These are phyloP conservation scores for Oostethus manadensis DNA, from an alignment of 2,113 vertebrate genomes.

Conservation along the genomic window DNA sequence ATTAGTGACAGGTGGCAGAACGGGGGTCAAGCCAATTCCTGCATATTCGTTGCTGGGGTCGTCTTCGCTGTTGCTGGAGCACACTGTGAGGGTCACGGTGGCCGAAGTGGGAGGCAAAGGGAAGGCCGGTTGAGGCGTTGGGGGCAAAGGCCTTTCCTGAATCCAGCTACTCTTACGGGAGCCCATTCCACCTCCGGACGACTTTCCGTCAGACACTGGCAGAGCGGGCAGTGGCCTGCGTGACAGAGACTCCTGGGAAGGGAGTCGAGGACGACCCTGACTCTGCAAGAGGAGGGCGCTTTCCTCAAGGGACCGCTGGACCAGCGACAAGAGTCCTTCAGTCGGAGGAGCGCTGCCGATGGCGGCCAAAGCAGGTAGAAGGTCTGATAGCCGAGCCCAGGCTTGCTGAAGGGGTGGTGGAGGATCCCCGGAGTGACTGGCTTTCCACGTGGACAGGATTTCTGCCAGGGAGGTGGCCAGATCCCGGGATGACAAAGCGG, in stretches of 20 bases:
- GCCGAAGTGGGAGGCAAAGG: slow-evolving; percentile 55
- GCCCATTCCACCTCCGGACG: slow-evolving; percentile 73
- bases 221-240: slow-evolving; percentile 83
- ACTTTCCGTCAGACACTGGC: slow-evolving; percentile 75
- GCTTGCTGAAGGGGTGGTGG: slow-evolving; percentile 66
- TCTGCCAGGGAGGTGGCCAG: slow-evolving; percentile 70
- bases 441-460: slow-evolving; percentile 73
- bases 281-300: slow-evolving; percentile 64
- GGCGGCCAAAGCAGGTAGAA: slow-evolving; percentile 64
- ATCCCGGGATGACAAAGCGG: slow-evolving; percentile 59
- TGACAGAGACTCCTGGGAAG: slow-evolving; percentile 83
- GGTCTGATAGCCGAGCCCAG: slow-evolving; percentile 69
- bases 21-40: slow-evolving; percentile 76
- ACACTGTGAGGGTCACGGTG: slow-evolving; percentile 52
- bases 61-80: slow-evolving; percentile 54
- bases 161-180: slow-evolving; percentile 84
- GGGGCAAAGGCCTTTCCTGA: slow-evolving; percentile 84
- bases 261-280: slow-evolving; percentile 75
- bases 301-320: slow-evolving; percentile 73
- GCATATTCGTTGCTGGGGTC: slow-evolving; percentile 81
- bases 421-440: slow-evolving; percentile 60
- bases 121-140: slow-evolving; percentile 75
- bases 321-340: slow-evolving; percentile 61
- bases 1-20: slow-evolving; percentile 49
- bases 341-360: slow-evolving; percentile 53